Evolutionary conservation across 2,888 invertebrate species (phyloP).

Genomic region (Lagria hirta): DNA sequence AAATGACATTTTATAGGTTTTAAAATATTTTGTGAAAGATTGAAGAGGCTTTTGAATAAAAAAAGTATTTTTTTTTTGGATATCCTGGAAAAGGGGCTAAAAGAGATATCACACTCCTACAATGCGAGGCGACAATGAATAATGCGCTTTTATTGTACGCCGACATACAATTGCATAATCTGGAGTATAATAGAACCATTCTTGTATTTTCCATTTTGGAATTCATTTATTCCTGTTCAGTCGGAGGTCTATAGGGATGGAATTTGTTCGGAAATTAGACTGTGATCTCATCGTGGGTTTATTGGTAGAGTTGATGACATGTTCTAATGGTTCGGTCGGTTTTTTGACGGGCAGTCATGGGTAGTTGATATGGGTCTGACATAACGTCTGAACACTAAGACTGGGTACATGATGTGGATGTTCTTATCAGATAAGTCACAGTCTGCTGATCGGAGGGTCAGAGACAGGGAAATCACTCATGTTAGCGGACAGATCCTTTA

Average conservation of each 20-base stretch:
- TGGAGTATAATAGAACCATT: conserved; percentile 48
- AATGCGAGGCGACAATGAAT: conserved; percentile 49
- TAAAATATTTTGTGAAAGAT: no score
- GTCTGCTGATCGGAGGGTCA: conserved; percentile 37
- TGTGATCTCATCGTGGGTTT: conserved; percentile 33
- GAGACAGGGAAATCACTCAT: conserved; percentile 49
- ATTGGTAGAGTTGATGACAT: conserved; percentile 7
- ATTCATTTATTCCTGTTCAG: conserved; percentile 50
- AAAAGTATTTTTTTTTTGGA: conserved; percentile 35
- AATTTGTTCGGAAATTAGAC: conserved; percentile 33
- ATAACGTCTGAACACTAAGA: conserved; percentile 40
- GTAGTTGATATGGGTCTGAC: conserved; percentile 54
- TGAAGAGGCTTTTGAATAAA: no score
- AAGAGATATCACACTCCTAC: conserved; percentile 50
- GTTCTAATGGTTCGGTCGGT: conserved; percentile 34
- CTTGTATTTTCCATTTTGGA: conserved; percentile 51
- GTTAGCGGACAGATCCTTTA: conserved; percentile 51
- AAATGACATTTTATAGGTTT: no score
- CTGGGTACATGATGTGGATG: conserved; percentile 36
- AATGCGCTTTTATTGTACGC: conserved; percentile 51
- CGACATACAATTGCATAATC: conserved; percentile 53
- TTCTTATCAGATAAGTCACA: conserved; percentile 40
- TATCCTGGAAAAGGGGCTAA: conserved; percentile 40
- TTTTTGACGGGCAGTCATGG: conserved; percentile 50
- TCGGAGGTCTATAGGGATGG: conserved; percentile 37